Conservation (phyloP, 2,888 invertebrate species). For the Capitulum mitella region DNA sequence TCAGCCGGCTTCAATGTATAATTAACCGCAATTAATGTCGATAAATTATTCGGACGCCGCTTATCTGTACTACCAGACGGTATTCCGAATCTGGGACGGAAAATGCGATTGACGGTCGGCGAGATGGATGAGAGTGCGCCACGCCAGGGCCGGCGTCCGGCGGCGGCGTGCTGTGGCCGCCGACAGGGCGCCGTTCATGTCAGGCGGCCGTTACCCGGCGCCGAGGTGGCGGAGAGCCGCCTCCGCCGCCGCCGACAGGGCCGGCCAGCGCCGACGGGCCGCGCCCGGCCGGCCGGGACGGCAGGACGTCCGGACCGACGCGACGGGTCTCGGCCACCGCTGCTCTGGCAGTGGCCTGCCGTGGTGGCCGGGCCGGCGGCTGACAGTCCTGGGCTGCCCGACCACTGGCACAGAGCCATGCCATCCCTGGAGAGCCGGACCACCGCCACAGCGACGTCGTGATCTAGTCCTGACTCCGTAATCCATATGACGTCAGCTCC, state of each 20-base stretch:
- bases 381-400: too few species aligned
- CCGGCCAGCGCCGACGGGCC: not conserved
- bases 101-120: not conserved
- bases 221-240: not conserved
- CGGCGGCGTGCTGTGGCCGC: not conserved
- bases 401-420: too few species aligned
- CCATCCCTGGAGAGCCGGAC: too few species aligned
- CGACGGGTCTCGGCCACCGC: too few species aligned
- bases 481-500: too few species aligned
- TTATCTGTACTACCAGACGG: not conserved
- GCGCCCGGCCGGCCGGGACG: not conserved
- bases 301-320: too few species aligned
- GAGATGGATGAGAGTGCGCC: not conserved
- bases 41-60: constrained; percentile 4
- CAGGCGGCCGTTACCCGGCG: not conserved
- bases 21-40: constrained; percentile 13
- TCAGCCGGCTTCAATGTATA: not conserved
- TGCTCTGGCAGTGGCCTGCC: too few species aligned
- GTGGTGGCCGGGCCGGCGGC: too few species aligned
- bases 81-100: not conserved
- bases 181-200: not conserved
- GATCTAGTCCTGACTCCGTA: too few species aligned
- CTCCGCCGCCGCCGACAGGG: not conserved
- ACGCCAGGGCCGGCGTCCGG: not conserved
- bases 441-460: too few species aligned